Percentiles rank a stretch among this genome's conserved stretches.
These are phyloP conservation scores for Dicycla oo DNA, from an alignment of 2,888 invertebrate species.

Conservation along the genomic window DNA sequence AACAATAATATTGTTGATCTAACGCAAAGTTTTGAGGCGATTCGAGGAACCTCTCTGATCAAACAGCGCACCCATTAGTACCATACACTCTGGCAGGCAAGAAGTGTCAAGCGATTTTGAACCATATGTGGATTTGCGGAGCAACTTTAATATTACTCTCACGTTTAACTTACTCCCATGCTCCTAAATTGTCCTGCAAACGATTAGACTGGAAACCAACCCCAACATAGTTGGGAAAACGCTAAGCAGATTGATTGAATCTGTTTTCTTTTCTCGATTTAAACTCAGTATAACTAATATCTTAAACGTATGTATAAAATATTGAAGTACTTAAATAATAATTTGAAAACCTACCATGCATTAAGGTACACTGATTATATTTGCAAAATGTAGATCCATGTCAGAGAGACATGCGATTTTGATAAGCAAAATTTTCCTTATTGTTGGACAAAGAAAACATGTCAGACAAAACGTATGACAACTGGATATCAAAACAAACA, in stretches of 20 bases:
- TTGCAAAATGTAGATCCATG: background rate
- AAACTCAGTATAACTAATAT: background rate
- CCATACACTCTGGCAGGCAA: background rate
- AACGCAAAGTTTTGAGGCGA: background rate
- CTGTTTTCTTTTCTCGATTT: background rate
- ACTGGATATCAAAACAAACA: conserved; percentile 21
- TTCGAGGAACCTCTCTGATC: background rate
- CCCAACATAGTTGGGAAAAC: no score
- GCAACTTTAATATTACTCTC: background rate
- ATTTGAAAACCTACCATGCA: background rate
- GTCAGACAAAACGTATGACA: conserved; percentile 1
- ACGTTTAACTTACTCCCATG: background rate
- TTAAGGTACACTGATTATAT: background rate
- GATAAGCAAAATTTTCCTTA: conserved; percentile 10
- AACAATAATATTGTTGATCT: background rate
- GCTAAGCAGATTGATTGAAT: no score
- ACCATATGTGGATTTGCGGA: background rate
- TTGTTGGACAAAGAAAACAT: conserved; percentile 22
- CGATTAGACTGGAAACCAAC: no score
- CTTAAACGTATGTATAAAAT: background rate
- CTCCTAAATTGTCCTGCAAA: background rate
- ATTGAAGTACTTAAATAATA: background rate
- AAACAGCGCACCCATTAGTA: background rate
- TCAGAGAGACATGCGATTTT: background rate
- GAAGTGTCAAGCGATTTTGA: conserved; percentile 9